Evolutionary conservation across 2,797 vertebrate species (phyloP), one percentile per base, ranked within the genome.

Genomic region (Aeoliscus strigatus): DNA sequence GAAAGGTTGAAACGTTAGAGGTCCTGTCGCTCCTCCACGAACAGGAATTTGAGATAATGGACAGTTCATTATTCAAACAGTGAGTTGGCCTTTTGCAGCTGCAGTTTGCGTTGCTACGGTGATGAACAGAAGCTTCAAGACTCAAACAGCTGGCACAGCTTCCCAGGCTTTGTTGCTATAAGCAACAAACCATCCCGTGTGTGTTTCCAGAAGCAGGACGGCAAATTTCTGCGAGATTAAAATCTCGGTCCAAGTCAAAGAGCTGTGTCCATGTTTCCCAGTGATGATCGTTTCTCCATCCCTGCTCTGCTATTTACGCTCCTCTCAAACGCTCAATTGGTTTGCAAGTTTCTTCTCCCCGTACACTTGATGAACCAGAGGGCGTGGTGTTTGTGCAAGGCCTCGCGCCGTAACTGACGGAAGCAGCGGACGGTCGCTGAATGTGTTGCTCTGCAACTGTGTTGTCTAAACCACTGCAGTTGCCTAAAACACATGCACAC

Each of bases 241-340:
- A 14, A 27, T 14, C 2, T 29, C 16, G 46, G 16, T 30, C 18
- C 12, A 9, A 10, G 2, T 18, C 7, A 29, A 43, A 8, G 18
- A 21, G 21, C 14, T 23, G 25, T 3, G 13, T 24, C 39, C 18
- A 21, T 21, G 51, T 46, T 58, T 14, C 25, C 31, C 24, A 15
- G 0, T 37, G 36, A 45, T 50, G 44, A 51, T 39, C n/a, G 48
- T 3, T 21, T 42, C 44, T 24, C 49, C 6, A 35, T 44, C 3
- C 7, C 8, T 11, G 18, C 14, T 30, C 8, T 23, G 34, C 9
- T 24, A 5, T 28, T 48, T 12, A 14, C 27, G 18, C 27, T 18
- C 41, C 11, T 27, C 25, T 30, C 6, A 37, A 12, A 8, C 14
- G 50, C 11, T 25, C 36, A 39, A 54, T 37, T 54, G 25, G 21